Evolutionary conservation across 2,888 invertebrate species (phyloP), one percentile per base, ranked within the genome.

Genomic region (Merodon equestris): DNA sequence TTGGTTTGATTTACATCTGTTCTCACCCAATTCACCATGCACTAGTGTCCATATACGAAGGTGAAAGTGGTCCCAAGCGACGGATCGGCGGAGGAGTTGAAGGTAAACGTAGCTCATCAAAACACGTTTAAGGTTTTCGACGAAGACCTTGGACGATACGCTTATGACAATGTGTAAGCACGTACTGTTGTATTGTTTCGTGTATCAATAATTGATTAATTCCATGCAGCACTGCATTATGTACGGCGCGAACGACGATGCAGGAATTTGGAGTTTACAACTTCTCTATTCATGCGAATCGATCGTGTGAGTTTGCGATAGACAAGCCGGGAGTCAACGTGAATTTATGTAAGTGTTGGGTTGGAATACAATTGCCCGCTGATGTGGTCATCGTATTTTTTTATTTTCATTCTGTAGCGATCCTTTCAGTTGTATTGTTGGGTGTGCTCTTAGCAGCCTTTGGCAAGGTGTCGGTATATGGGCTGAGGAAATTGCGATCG

Each of bases 261-360:
- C 92, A 92, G 1, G 92, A 95, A 88, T 94, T 94, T 84, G 95
- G 95, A 3, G 92, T 94, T 61, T 95, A 95, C 85, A 90, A 92
- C 71, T 87, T 94, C 48, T 90, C 90, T 42, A 87, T 92, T 1
- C 86, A 88, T 13, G 84, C 87, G 3, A 90, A 90, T 44, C 90
- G 86, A 9, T 86, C 88, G 40, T 94, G 94, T 84, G 85, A 88
- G 19, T 86, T 94, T 51, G 84, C 85, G n/a, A 91, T 91, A 0
- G 86, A 91, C 17, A 91, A 91, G 83, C 90, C 92, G 70, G 93
- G 95, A 1, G 93, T 93, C 19, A 92, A 93, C 87, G 92, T 93
- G 82, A 93, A 94, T 86, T 91, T 92, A 84, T 87, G 86, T 87
- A 68, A 75, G 84, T 79, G 42, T 27, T 27, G 27, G 9, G n/a